Evolutionary conservation across 2,113 vertebrate species (phyloP), one percentile per base, ranked within the genome.

Genomic region (Grus americana): DNA sequence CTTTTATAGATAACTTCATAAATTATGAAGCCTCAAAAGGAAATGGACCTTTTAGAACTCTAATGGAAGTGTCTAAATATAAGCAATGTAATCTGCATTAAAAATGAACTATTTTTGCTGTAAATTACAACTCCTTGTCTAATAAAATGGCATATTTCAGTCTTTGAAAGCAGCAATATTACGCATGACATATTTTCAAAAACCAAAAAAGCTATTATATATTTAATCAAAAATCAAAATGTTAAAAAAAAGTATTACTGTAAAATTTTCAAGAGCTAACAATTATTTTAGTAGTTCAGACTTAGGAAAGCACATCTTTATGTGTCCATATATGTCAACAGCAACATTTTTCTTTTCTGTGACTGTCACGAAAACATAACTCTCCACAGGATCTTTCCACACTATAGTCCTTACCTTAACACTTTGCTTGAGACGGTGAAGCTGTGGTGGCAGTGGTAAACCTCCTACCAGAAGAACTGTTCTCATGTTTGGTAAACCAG

Each of bases 391-490:
- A 70, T 24, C 50, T 50, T 83, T 59, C 10, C 16, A 36, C 1
- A 0, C 30, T 17, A 7, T 3, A 9, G 26, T 4, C 20, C 95
- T 90, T 97, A 99, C 99, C 99, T 99, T 99, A 59, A 99, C 99
- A 15, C 74, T 99, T 75, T 99, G 98, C 79, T 98, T 98, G 71
- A 99, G 98, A 4, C 99, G 99, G 88, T 99, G 98, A 17, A 99
- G 99, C 97, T 99, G 99, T 0, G 98, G 99, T 8, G 99, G 99
- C 42, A 99, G 93, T 0, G 99, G 99, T 97, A 99, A 98, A 58
- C 99, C 99, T 4, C 99, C 99, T 5, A 99, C 99, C 34, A 99
- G 98, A 30, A 99, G 98, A 5, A 98, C 99, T 0, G 99, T 99
- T 80, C 98, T 99, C 99, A 99, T 99, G 95, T 98, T 98, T 7